Conservation (phyloP, 2,888 invertebrate species). For the Nephrocerus scutellatus region DNA sequence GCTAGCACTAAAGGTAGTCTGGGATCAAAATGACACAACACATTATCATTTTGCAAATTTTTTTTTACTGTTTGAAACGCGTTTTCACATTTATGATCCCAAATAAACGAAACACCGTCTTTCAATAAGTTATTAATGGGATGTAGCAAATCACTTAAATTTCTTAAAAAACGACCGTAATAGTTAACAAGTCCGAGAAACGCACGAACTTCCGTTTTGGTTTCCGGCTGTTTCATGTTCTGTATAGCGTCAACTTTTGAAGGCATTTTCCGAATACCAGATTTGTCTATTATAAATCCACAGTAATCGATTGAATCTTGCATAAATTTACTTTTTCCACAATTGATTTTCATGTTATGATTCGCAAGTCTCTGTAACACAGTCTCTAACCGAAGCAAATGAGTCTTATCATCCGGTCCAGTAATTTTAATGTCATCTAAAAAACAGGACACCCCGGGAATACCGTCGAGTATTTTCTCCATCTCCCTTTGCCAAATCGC, state of each 20-base stretch:
- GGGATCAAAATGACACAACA: neutral
- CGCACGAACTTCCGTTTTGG: constrained; percentile 22
- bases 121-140: constrained; percentile 26
- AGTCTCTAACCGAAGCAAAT: constrained; percentile 19
- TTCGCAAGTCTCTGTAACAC: constrained; percentile 21
- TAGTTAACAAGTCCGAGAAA: constrained; percentile 31
- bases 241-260: constrained; percentile 31
- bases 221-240: constrained; percentile 20
- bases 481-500: constrained; percentile 35
- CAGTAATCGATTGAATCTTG: constrained; percentile 29
- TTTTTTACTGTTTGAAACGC: constrained; percentile 27
- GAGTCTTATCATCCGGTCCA: constrained; percentile 20
- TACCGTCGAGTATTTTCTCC: constrained; percentile 30
- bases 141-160: constrained; percentile 13
- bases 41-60: neutral
- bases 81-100: constrained; percentile 22
- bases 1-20: neutral
- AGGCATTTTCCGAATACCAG: neutral
- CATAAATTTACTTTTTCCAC: constrained; percentile 33
- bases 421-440: constrained; percentile 26
- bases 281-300: constrained; percentile 13
- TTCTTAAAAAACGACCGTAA: constrained; percentile 17
- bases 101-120: constrained; percentile 19
- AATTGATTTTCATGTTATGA: constrained; percentile 21
- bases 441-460: constrained; percentile 24